Percentiles rank a stretch among this genome's conserved stretches.
phyloP scores from a whole-genome alignment of 2,888 invertebrate species.

The Acanthosepion esculentum region DNA sequence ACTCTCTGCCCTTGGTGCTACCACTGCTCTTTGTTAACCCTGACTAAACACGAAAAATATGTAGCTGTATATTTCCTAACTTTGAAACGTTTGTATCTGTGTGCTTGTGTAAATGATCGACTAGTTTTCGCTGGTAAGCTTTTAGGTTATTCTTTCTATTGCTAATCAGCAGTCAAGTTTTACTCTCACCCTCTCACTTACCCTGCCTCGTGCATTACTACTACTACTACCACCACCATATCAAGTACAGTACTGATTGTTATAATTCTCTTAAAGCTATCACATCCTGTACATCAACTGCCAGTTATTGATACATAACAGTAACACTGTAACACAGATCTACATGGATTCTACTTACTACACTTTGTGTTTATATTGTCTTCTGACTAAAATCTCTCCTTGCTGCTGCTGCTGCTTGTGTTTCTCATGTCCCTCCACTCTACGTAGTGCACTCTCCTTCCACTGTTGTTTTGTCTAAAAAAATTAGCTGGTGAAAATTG shows the following conservation, averaged over 20 bases:
- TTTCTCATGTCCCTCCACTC: not conserved
- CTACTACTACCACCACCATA: not conserved
- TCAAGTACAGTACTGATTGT: not conserved
- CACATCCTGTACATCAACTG: not conserved
- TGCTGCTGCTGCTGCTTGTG: not conserved
- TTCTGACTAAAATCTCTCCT: not conserved
- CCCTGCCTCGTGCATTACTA: not conserved
- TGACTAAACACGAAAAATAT: not conserved
- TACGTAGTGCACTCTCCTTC: not conserved
- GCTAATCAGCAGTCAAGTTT: not conserved
- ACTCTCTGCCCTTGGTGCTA: not conserved
- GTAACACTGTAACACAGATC: not conserved
- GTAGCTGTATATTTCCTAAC: slow-evolving; percentile 12
- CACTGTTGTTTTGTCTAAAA: not conserved
- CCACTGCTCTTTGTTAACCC: slow-evolving; percentile 18
- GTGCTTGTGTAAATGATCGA: slow-evolving; percentile 23
- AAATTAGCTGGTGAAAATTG: not conserved
- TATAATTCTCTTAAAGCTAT: not conserved
- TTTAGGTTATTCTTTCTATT: not conserved
- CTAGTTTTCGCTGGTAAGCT: slow-evolving; percentile 1
- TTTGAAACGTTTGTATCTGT: not conserved
- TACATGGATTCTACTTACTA: not conserved
- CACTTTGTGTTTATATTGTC: not conserved
- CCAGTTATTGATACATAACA: not conserved
- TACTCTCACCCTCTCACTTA: not conserved